These are phyloP conservation scores for Caerostris extrusa DNA, from an alignment of 1,140 invertebrate species.

Conservation along the genomic window DNA sequence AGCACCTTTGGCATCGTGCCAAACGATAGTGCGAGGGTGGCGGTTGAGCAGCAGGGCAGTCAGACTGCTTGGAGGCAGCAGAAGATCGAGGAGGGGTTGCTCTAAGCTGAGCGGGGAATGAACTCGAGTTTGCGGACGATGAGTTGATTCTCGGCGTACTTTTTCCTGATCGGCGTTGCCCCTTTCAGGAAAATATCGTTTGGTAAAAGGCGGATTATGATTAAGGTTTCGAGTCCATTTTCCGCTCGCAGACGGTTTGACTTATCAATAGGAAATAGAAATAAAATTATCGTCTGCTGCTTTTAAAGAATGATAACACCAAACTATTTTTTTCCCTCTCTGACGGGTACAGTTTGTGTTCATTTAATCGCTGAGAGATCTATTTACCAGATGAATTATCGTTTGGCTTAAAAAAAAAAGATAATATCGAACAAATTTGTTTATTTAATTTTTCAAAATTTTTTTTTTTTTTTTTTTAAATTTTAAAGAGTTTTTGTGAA, in stretches of 20 bases:
- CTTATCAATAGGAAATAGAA: no score
- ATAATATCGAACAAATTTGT: no score
- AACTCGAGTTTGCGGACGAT: constrained; percentile 19
- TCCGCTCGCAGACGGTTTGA: not conserved
- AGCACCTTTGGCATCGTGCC: constrained; percentile 50
- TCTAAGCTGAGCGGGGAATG: constrained; percentile 16
- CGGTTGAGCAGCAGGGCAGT: constrained; percentile 10
- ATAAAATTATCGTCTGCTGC: no score
- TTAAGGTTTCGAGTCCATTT: not conserved
- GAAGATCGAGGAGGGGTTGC: not conserved
- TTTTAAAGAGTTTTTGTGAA: no score
- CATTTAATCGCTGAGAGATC: no score
- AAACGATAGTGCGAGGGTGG: constrained; percentile 7
- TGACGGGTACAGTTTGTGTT: no score
- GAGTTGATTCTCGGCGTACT: not conserved
- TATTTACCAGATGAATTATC: no score
- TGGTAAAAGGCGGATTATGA: constrained; percentile 10
- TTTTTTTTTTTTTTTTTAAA: no score
- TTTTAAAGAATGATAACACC: no score
- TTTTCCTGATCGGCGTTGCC: constrained; percentile 21
- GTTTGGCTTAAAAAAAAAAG: no score
- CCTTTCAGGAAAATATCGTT: constrained; percentile 26
- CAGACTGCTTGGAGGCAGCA: constrained; percentile 70
- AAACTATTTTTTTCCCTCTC: no score
- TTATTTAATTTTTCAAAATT: no score